These are phyloP conservation scores for Alligator sinensis DNA, from an alignment of 2,113 vertebrate genomes.

Conservation along the genomic window DNA sequence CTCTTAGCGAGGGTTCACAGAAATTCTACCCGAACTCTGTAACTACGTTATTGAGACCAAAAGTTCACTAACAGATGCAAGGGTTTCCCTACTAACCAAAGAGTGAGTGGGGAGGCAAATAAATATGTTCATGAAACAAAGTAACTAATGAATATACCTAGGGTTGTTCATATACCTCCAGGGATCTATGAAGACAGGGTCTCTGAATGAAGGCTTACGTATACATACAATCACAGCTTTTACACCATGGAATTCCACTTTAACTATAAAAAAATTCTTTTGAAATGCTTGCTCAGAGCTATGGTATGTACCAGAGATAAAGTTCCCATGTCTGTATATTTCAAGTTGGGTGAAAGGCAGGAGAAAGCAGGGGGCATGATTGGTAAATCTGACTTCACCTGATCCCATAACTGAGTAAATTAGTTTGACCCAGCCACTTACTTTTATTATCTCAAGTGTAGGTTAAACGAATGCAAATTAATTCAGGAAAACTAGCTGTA, in stretches of 20 bases:
- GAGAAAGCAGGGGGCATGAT: background rate
- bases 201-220: constrained; percentile 31
- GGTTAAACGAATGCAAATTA: background rate
- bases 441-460: background rate
- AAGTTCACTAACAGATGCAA: constrained; percentile 27
- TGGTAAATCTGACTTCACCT: background rate
- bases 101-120: background rate
- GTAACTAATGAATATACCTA: constrained; percentile 55
- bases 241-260: constrained; percentile 55
- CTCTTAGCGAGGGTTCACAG: constrained; percentile 13
- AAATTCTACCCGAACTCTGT: constrained; percentile 3
- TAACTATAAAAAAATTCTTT: constrained; percentile 41
- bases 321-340: background rate
- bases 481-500: rapidly evolving
- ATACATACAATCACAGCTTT: constrained; percentile 57
- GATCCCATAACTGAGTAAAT: background rate
- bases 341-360: background rate
- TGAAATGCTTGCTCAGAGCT: constrained; percentile 23
- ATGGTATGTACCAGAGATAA: background rate
- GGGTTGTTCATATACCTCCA: constrained; percentile 40
- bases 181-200: constrained; percentile 61
- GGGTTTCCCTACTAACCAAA: constrained; percentile 10
- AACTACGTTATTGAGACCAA: constrained; percentile 42
- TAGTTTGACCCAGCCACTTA: background rate
- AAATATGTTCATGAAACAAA: constrained; percentile 4